Base-by-base conservation (phyloP, 1,140 invertebrate species). In the Lucilia sericata region DNA sequence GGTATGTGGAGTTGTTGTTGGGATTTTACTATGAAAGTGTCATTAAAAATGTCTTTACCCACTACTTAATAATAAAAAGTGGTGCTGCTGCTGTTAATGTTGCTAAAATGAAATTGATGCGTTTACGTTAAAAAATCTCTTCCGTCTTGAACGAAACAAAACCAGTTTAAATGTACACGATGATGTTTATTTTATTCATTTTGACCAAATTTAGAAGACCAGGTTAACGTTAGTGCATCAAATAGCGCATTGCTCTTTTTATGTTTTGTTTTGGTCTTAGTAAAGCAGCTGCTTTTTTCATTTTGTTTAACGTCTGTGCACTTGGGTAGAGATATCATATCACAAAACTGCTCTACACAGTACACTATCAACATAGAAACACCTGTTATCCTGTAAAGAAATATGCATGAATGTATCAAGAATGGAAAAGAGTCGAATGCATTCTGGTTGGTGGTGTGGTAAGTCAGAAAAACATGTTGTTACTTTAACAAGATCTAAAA, bases 161-260 rank as follows among this genome's bases (percentile, higher is more conserved):
- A 55, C 51, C 51, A 55, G 51, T 55, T 55, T 55, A 17, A 17
- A 55, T 55, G 51, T 13, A 55, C 51, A 55, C 4, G 42, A 42
- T 42, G 42, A 42, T 42, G 42, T 55, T 55, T n/a, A 55, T 13
- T 55, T 55, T 55, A 17, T 55, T n/a, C 17, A 55, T 55, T 36
- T 76, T 76, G 34, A 76, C 74, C 74, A 76, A 42, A 76, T 76
- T 76, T 42, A 76, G 42, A 42, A 42, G 74, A 34, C 34, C 25
- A 36, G 42, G 19, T 19, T 30, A 30, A 30, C 25, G 25, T 30
- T 30, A 36, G 42, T 76, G n/a, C 13, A 17, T 1, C 17, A 55
- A 55, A 55, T 55, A 5, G 30, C 14, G 74, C 34, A 30, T 42
- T 42, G 42, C 42, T 42, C 42, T 42, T 42, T n/a, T 42, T 42